phyloP scores from a whole-genome alignment of 2,797 vertebrate species.

The Denticeps clupeoides region DNA sequence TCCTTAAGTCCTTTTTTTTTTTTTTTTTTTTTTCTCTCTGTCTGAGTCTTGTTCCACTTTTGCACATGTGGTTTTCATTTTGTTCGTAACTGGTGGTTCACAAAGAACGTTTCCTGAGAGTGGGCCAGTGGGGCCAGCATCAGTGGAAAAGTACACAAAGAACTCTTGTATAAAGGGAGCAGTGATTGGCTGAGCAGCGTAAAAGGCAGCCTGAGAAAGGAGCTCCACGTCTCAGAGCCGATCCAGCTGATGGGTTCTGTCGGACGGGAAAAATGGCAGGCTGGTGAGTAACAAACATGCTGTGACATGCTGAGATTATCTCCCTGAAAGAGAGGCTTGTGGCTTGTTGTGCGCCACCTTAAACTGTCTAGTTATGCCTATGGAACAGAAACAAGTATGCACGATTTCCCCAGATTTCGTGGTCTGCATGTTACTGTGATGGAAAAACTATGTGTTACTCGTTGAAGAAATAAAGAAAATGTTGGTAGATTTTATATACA shows the following conservation, averaged over 20 bases:
- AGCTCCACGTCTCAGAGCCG: constrained; percentile 4
- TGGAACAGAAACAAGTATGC: too few species aligned
- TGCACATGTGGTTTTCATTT: constrained; percentile 9
- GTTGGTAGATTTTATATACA: too few species aligned
- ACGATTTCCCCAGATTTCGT: too few species aligned
- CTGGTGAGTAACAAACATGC: constrained; percentile 41
- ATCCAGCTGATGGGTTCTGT: constrained; percentile 2
- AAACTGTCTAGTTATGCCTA: too few species aligned
- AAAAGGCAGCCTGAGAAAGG: constrained; percentile 10
- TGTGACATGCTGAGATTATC: not conserved
- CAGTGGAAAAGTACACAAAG: constrained; percentile 27
- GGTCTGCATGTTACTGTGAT: too few species aligned
- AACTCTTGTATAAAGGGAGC: constrained; percentile 24
- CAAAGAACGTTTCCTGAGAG: constrained; percentile 7
- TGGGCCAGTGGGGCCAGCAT: constrained; percentile 5
- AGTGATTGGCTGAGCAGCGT: constrained; percentile 12
- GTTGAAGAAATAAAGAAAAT: too few species aligned
- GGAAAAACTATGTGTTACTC: too few species aligned
- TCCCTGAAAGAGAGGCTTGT: not conserved
- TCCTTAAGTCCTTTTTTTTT: not conserved
- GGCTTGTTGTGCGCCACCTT: too few species aligned
- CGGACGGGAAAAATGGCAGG: constrained; percentile 45
- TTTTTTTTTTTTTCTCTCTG: not conserved
- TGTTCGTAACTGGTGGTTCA: not conserved
- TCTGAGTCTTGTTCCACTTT: not conserved